Percentiles rank a stretch among this genome's conserved stretches.
Conservation (phyloP, 2,888 invertebrate species). For the Eristalis pertinax region DNA sequence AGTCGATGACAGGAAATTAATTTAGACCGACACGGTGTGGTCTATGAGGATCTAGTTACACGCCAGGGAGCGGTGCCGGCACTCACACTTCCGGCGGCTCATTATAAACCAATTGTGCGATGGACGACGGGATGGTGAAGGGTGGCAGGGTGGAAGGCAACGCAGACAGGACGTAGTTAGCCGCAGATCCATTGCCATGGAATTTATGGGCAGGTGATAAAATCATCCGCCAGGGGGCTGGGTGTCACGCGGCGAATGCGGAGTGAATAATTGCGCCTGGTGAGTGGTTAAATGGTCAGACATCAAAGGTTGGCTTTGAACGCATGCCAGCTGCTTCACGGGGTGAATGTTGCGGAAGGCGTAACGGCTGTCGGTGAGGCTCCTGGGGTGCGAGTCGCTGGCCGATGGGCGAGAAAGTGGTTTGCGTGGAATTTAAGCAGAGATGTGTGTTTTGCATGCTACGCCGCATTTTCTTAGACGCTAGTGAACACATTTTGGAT, state of each 20-base stretch:
- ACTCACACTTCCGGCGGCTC: constrained; percentile 46
- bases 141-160: too few relatives aligned
- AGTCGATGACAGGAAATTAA: not conserved
- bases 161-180: not conserved
- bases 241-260: constrained; percentile 32
- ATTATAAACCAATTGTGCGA: constrained; percentile 34
- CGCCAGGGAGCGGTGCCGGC: not conserved
- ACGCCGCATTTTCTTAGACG: too few relatives aligned
- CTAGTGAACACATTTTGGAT: too few relatives aligned
- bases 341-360: not conserved
- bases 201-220: constrained; percentile 48
- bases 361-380: not conserved
- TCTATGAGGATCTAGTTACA: not conserved
- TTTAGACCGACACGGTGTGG: not conserved
- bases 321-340: not conserved
- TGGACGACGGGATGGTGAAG: not conserved
- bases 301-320: constrained; percentile 25
- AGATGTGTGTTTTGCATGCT: too few relatives aligned
- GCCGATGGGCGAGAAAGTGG: too few relatives aligned
- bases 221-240: constrained; percentile 40
- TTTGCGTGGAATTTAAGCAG: too few relatives aligned
- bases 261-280: constrained; percentile 29
- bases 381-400: not conserved
- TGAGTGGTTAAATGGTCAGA: constrained; percentile 8
- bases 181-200: not conserved